Percentiles rank a stretch among this genome's conserved stretches.
Evolutionary conservation across 2,888 invertebrate genomes (phyloP).

Genomic region (Agrotis ipsilon): DNA sequence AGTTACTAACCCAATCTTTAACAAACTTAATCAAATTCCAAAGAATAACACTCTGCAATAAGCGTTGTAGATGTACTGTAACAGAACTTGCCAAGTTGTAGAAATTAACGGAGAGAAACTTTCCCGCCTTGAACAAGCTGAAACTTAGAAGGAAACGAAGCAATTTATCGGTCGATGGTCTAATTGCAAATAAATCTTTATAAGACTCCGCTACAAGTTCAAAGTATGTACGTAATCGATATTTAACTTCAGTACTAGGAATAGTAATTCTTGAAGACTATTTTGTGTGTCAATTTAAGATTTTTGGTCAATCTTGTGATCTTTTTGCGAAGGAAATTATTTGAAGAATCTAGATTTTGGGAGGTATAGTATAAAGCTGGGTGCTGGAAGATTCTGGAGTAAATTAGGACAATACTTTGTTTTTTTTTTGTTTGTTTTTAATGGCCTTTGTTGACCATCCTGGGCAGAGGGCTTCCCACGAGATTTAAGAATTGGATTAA

Average conservation of each 20-base stretch:
- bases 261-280: background rate
- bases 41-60: slow-evolving; percentile 38
- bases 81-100: slow-evolving; percentile 48
- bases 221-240: slow-evolving; percentile 33
- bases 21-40: slow-evolving; percentile 34
- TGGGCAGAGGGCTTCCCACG: too few species aligned
- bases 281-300: background rate
- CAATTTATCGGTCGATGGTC: slow-evolving; percentile 58
- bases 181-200: slow-evolving; percentile 58
- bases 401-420: too few species aligned
- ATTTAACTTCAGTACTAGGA: slow-evolving; percentile 24
- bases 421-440: too few species aligned
- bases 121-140: slow-evolving; percentile 48
- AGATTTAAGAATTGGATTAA: too few species aligned
- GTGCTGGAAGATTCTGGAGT: too few species aligned
- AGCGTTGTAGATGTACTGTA: slow-evolving; percentile 29
- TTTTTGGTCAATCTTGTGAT: background rate
- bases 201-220: slow-evolving; percentile 26
- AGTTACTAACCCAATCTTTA: slow-evolving; percentile 29
- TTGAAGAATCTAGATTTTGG: background rate
- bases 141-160: slow-evolving; percentile 46
- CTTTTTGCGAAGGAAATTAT: background rate
- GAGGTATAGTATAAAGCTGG: too few species aligned
- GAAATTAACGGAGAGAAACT: slow-evolving; percentile 53
- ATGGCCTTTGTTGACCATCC: too few species aligned